phyloP scores from a whole-genome alignment of 2,113 vertebrate species.

The Hippocampus guttulatus region DNA sequence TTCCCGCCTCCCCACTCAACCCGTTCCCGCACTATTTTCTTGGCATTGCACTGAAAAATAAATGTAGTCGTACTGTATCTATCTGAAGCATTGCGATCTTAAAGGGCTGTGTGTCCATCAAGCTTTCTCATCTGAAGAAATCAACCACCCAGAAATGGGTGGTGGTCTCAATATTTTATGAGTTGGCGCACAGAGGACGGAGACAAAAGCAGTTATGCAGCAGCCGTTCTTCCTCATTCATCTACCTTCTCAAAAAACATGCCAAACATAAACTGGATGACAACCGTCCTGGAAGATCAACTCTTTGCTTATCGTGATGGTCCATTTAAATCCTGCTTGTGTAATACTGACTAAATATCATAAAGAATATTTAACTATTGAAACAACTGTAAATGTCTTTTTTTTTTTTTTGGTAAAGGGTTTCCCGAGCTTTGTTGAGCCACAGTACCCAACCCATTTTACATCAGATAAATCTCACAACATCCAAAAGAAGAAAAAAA shows the following conservation, averaged over 20 bases:
- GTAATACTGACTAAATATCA: not conserved
- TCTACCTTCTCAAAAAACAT: conserved; percentile 36
- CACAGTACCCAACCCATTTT: not conserved
- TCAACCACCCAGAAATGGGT: conserved; percentile 61
- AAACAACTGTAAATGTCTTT: not conserved
- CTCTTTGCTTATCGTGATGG: not conserved
- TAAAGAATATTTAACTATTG: not conserved
- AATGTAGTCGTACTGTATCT: conserved; percentile 54
- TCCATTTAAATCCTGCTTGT: not conserved
- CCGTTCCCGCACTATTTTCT: conserved; percentile 32
- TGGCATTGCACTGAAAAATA: conserved; percentile 57
- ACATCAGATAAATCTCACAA: not conserved
- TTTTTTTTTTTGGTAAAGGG: not conserved
- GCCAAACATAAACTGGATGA: conserved; percentile 27
- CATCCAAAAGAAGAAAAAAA: too few species aligned
- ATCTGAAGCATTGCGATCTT: conserved; percentile 42
- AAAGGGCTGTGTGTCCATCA: conserved; percentile 43
- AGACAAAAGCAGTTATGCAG: conserved; percentile 52
- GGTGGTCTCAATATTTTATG: conserved; percentile 72
- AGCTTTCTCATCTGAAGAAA: conserved; percentile 59
- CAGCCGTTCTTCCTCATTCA: conserved; percentile 16
- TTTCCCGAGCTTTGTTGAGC: not conserved
- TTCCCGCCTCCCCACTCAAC: conserved; percentile 26
- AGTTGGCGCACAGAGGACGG: conserved; percentile 36
- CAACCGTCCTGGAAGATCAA: conserved; percentile 19